phyloP scores from a whole-genome alignment of 2,888 invertebrate species.

The Dryocosmus kuriphilus region DNA sequence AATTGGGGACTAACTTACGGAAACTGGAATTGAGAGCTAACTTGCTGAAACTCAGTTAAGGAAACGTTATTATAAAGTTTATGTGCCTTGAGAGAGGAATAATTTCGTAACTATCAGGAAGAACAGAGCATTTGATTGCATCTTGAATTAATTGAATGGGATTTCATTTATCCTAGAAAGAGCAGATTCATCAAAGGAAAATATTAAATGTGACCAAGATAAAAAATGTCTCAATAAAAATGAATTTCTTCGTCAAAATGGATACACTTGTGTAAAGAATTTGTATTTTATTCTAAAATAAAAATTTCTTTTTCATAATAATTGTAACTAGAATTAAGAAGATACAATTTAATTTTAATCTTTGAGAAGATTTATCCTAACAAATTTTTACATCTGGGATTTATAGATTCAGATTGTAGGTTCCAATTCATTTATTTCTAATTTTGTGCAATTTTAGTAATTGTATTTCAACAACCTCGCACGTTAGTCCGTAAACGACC shows the following conservation, averaged over 20 bases:
- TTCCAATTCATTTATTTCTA: not conserved
- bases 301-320: too few species aligned
- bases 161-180: not conserved
- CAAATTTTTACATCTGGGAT: too few species aligned
- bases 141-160: not conserved
- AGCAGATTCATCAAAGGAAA: not conserved
- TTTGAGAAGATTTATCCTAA: too few species aligned
- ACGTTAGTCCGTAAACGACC: not conserved
- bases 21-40: conserved; percentile 5
- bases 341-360: too few species aligned
- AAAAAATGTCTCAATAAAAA: not conserved
- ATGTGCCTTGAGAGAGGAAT: conserved; percentile 9
- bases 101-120: conserved; percentile 12
- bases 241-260: not conserved
- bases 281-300: too few species aligned
- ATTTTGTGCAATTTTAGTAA: not conserved
- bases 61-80: conserved; percentile 14
- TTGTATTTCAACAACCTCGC: not conserved
- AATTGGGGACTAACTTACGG: conserved; percentile 8
- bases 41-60: conserved; percentile 16
- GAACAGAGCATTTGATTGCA: conserved; percentile 14
- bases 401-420: not conserved
- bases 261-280: too few species aligned
- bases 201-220: not conserved
- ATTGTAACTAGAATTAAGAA: too few species aligned